Base-by-base conservation (phyloP, 2,888 invertebrate genomes). In the Heliconius sara region DNA sequence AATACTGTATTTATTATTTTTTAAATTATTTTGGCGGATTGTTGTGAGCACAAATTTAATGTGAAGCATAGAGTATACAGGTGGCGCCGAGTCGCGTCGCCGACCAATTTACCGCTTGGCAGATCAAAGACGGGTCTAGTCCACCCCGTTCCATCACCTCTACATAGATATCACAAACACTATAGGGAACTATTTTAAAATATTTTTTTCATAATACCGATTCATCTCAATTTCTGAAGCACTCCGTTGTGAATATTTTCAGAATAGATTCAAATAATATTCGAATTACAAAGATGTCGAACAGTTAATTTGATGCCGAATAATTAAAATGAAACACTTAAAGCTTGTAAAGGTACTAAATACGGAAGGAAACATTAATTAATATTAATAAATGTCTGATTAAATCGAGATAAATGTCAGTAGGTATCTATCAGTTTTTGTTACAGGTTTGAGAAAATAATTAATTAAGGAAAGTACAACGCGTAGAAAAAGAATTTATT, bases 81-180 rank as follows among this genome's bases (percentile, higher is more conserved):
- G 88, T 89, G 85, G 86, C 84, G 87, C 84, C 87, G 82, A 79
- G 86, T 86, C 86, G 83, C 84, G 88, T 84, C 87, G 89, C 82
- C 87, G 88, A 88, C 89, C 91, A 93, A 95, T 94, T 95, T 91
- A 83, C 89, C 94, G 92, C 88, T 87, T 88, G 87, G 85, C 74
- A 85, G 93, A 94, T 94, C 94, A 94, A 94, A 94, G 94, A 87
- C 86, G 81, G 71, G 83, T 82, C 83, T 83, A 84, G 83, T 84
- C 83, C 83, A 81, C 80, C 82, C 79, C 77, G 75, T 67, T 67
- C 77, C 65, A 75, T 77, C 70, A 80, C 82, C 75, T 67, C 66
- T 79, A 81, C 76, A 77, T 81, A 77, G 76, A 77, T 80, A 77
- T 76, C 73, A 76, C 57, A 39, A 79, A 76, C 67, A 71, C 66